Conservation (phyloP, 2,113 vertebrate genomes). For the Morone chrysops region DNA sequence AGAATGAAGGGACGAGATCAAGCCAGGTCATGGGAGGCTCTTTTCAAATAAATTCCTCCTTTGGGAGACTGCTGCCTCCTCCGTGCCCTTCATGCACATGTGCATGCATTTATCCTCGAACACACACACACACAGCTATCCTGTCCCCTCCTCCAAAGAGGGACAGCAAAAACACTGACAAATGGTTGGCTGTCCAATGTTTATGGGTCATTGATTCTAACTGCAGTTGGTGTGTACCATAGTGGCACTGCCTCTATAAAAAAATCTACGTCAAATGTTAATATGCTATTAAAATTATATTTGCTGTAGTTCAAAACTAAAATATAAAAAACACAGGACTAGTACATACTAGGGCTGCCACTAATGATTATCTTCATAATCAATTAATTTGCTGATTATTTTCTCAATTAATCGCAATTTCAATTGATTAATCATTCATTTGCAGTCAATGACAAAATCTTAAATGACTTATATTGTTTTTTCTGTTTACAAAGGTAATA, state of each 20-base stretch:
- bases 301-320: background rate
- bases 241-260: background rate
- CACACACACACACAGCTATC: constrained; percentile 22
- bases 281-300: too few species aligned
- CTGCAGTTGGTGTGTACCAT: constrained; percentile 4
- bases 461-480: background rate
- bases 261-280: too few species aligned
- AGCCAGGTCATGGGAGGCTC: constrained; percentile 71
- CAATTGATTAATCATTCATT: too few species aligned
- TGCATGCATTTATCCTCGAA: constrained; percentile 25
- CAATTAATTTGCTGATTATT: background rate
- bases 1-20: constrained; percentile 65
- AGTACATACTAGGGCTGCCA: background rate
- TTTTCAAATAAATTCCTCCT: constrained; percentile 66
- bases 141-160: constrained; percentile 4
- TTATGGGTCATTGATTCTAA: constrained; percentile 32
- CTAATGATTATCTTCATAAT: background rate
- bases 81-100: constrained; percentile 66
- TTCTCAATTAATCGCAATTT: too few species aligned
- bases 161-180: constrained; percentile 33
- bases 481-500: background rate
- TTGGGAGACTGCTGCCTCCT: constrained; percentile 59
- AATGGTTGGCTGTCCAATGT: constrained; percentile 20
- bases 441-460: background rate
- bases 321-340: background rate